These are phyloP conservation scores for Coleophora flavipennella DNA, from an alignment of 2,888 invertebrate species.

Conservation along the genomic window DNA sequence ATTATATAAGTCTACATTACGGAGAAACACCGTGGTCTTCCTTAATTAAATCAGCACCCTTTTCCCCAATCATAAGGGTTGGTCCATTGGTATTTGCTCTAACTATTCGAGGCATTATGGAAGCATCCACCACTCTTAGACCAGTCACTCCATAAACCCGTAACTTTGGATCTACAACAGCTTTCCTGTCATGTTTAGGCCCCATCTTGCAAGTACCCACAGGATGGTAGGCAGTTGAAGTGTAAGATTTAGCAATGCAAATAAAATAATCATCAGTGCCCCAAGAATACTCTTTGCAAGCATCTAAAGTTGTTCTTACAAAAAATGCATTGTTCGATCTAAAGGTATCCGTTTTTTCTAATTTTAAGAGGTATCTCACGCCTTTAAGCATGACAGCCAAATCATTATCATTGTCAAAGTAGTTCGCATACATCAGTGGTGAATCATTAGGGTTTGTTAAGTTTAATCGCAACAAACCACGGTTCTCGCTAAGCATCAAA, in stretches of 20 bases:
- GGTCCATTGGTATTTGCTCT: conserved; percentile 88
- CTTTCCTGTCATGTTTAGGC: conserved; percentile 58
- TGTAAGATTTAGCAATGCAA: conserved; percentile 75
- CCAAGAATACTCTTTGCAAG: conserved; percentile 72
- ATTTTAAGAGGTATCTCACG: conserved; percentile 66
- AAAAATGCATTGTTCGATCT: conserved; percentile 67
- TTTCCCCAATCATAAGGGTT: conserved; percentile 84
- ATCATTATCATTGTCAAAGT: conserved; percentile 74
- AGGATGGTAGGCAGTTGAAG: conserved; percentile 55
- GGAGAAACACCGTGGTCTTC: conserved; percentile 20
- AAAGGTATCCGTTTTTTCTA: conserved; percentile 73
- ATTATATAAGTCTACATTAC: no score
- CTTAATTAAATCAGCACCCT: conserved; percentile 33
- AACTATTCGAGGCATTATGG: conserved; percentile 84
- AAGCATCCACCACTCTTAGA: conserved; percentile 81
- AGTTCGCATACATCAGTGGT: conserved; percentile 79
- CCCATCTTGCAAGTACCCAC: conserved; percentile 65
- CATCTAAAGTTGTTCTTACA: conserved; percentile 63
- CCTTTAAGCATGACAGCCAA: conserved; percentile 72
- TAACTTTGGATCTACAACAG: conserved; percentile 80
- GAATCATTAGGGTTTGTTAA: conserved; percentile 77
- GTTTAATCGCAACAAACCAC: conserved; percentile 74
- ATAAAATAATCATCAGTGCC: conserved; percentile 76
- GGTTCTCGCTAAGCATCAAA: conserved; percentile 73
- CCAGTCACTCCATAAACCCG: conserved; percentile 73